These are phyloP conservation scores for Lepus oiostolus DNA, from an alignment of 2,797 vertebrate species.

Conservation along the genomic window DNA sequence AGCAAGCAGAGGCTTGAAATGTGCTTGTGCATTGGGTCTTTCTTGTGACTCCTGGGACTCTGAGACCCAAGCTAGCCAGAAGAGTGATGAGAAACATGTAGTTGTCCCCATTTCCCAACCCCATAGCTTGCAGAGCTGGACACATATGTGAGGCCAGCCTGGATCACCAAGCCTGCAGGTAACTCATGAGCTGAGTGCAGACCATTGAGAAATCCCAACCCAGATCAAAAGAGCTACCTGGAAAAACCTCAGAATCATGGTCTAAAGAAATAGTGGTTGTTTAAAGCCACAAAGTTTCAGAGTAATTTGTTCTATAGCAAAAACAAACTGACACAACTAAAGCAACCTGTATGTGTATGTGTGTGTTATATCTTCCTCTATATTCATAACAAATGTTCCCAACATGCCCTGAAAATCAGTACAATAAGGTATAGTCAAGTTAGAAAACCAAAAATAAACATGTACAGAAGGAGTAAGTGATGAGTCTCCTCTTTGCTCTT, in stretches of 20 bases:
- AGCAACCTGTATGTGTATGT: neutral
- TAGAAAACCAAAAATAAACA: neutral
- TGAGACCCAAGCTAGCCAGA: neutral
- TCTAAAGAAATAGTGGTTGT: conserved; percentile 31
- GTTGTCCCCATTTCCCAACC: neutral
- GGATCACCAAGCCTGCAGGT: neutral
- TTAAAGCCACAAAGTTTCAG: conserved; percentile 48
- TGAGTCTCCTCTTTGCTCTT: neutral
- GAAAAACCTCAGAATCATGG: conserved; percentile 38
- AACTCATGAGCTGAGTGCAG: conserved; percentile 8
- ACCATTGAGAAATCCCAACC: conserved; percentile 49
- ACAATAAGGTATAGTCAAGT: neutral
- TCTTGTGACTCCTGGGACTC: neutral
- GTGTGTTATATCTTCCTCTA: neutral
- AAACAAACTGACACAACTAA: conserved; percentile 48
- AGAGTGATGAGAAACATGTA: neutral
- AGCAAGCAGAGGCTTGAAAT: conserved; percentile 14
- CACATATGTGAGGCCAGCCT: neutral
- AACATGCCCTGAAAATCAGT: conserved; percentile 10
- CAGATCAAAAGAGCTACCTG: conserved; percentile 24
- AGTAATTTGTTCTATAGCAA: conserved; percentile 40
- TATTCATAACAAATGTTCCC: neutral
- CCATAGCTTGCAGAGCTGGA: neutral
- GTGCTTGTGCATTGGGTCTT: neutral
- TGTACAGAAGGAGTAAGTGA: neutral